Conservation (phyloP, 2,113 vertebrate species). For the Taurulus bubalis region DNA sequence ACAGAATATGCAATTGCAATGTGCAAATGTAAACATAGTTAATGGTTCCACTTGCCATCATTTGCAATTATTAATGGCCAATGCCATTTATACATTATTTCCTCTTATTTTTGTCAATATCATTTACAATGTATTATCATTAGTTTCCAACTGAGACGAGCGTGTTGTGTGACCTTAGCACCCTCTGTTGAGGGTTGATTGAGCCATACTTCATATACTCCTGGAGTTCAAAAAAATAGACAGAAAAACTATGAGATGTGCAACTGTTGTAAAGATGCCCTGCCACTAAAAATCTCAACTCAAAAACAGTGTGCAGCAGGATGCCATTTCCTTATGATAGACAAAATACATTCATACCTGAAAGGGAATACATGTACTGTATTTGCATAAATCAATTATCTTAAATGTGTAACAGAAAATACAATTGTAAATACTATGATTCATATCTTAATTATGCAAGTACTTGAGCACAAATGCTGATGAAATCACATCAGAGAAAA, state of each 20-base stretch:
- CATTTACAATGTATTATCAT: too few relatives aligned
- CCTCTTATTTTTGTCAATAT: too few relatives aligned
- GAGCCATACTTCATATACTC: conserved; percentile 92
- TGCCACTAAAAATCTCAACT: too few relatives aligned
- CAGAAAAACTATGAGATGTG: too few relatives aligned
- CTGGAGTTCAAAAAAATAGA: too few relatives aligned
- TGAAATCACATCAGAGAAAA: background rate
- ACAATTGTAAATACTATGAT: background rate
- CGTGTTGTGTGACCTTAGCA: too few relatives aligned
- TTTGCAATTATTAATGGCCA: too few relatives aligned
- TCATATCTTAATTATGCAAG: background rate
- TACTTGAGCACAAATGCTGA: background rate
- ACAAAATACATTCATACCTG: background rate
- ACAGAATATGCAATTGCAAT: background rate
- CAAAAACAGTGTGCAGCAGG: background rate
- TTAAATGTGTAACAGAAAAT: background rate
- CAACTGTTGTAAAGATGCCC: too few relatives aligned
- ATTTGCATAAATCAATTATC: background rate
- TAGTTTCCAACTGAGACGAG: too few relatives aligned
- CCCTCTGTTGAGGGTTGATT: conserved; percentile 49
- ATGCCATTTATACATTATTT: too few relatives aligned
- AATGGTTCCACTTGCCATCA: too few relatives aligned
- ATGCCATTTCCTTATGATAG: background rate
- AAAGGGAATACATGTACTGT: background rate
- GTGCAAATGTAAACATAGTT: too few relatives aligned